These are phyloP conservation scores for Caenorhabditis sp. DNA, from an alignment of 2,888 invertebrate genomes.

Conservation along the genomic window DNA sequence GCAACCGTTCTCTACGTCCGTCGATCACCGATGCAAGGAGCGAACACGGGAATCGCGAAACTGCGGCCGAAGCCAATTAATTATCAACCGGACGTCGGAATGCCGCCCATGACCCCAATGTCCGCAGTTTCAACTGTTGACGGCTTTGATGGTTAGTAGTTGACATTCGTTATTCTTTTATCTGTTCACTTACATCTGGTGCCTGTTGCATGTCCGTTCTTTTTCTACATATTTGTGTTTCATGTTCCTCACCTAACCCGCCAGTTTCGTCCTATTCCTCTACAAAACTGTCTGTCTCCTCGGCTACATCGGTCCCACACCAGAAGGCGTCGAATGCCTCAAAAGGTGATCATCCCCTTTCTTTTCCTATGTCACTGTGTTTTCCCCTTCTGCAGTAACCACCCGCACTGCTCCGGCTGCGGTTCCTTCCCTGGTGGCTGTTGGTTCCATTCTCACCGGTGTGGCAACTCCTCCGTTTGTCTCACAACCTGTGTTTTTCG, in stretches of 20 bases:
- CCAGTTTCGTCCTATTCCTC: constrained; percentile 11
- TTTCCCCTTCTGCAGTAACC: constrained; percentile 55
- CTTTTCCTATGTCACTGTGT: background rate
- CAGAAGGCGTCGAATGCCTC: constrained; percentile 29
- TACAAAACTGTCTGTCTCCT: constrained; percentile 18
- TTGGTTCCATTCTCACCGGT: constrained; percentile 57
- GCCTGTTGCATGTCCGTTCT: no score
- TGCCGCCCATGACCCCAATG: constrained; percentile 56
- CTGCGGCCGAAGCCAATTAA: constrained; percentile 43
- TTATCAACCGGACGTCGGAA: constrained; percentile 8
- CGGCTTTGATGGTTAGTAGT: constrained; percentile 41
- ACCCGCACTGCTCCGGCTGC: constrained; percentile 51
- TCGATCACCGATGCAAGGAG: constrained; percentile 67
- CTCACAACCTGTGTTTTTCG: constrained; percentile 16
- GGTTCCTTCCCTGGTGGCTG: constrained; percentile 23
- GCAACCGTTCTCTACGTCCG: constrained; percentile 62
- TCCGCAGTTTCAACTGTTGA: constrained; percentile 40
- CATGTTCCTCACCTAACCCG: constrained; percentile 9
- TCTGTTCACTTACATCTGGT: no score
- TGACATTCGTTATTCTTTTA: background rate
- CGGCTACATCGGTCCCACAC: constrained; percentile 10
- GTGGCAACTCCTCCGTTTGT: constrained; percentile 23
- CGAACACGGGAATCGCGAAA: constrained; percentile 60
- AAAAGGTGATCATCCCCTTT: constrained; percentile 23
- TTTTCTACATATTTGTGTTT: constrained; percentile 1